Base-by-base conservation (phyloP, 2,797 vertebrate genomes). In the Urophycis tenuis region DNA sequence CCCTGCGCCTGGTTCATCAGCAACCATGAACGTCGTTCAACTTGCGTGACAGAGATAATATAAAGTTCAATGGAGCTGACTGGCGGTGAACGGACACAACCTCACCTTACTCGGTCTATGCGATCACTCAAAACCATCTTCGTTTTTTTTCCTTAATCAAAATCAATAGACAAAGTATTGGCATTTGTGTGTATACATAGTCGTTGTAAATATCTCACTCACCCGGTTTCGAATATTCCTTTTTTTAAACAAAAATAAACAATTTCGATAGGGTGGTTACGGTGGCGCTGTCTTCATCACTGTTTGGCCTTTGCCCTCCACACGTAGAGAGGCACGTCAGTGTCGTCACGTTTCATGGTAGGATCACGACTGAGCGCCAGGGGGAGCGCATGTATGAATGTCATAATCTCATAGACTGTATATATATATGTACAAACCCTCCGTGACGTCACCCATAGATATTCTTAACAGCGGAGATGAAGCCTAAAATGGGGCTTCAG, bases 251-350 rank as follows among this genome's bases (percentile, higher is more conserved):
- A 67, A 89, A 87, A 85, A 90, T 83, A 89, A 86, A 89, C 86
- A 90, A 91, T 87, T 90, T 86, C 89, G 86, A 90, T 86, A 76
- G 78, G 75, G 75, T 73, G 36, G 83, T 81, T 83, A 81, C 86
- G 82, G 88, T 83, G 80, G 81, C 86, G 82, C 82, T 90, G 82
- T 84, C 86, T 85, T 87, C 87, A 77, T 77, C 25, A 84, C 87
- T 80, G 73, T 72, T 76, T 88, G 73, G 92, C 90, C 89, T 91
- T 91, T 93, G 85, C 82, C 87, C 90, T 74, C 12, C 0, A 78
- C 73, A 85, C 85, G 84, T 78, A 71, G 39, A 19, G n/a, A 30
- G 4, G 3, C 3, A 76, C 69, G 75, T 74, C 19, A 10, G 3
- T 14, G 34, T 9, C 3, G 45, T 74, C 41, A 60, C 73, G 73